Base-by-base conservation (phyloP, 1,140 invertebrate species). In the Meloidogyne floridensis region DNA sequence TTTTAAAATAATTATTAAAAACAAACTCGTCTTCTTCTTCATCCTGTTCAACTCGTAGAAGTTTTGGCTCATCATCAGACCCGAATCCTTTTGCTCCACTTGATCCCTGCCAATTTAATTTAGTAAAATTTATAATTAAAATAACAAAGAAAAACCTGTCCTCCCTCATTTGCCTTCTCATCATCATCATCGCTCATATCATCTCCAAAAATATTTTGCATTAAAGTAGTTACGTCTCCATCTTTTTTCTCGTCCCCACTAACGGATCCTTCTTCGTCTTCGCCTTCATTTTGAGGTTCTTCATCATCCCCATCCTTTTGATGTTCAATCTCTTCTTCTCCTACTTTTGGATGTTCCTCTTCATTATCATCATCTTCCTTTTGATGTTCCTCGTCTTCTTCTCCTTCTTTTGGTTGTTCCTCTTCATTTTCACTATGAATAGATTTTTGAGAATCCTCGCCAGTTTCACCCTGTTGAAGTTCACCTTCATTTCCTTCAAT, bases 161-260 rank as follows among this genome's bases (percentile, higher is more conserved):
- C 83, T 72, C 82, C 84, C 1, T 83, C 82, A 32, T 84, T 82
- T 10, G 32, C n/a, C 15, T 65, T 53, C 18, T 80, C 77, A 51
- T 80, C 81, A 20, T 83, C 85, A 59, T 84, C 85, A 18, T 84
- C 82, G 77, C 76, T 75, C 59, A n/a, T 77, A 53, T 82, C 83
- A 42, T 82, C 84, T 32, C 86, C 86, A 65, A 87, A 87, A 78
- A 87, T 87, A 59, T 87, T 82, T 42, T 74, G 78, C 82, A 87
- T 87, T 13, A 86, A 43, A n/a, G 65, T 53, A 20, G 59, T 65
- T n/a, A 65, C 59, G n/a, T 65, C 59, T 1, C 59, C 59, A 65
- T 65, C 59, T 65, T 65, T 65, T 0, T 65, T n/a, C 59, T n/a
- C 59, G 7, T 65, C 59, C 0, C 59, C 59, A 18, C 59, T 65